These are phyloP conservation scores for Tenebrosternarchus preto DNA, from an alignment of 2,113 vertebrate species.

Conservation along the genomic window DNA sequence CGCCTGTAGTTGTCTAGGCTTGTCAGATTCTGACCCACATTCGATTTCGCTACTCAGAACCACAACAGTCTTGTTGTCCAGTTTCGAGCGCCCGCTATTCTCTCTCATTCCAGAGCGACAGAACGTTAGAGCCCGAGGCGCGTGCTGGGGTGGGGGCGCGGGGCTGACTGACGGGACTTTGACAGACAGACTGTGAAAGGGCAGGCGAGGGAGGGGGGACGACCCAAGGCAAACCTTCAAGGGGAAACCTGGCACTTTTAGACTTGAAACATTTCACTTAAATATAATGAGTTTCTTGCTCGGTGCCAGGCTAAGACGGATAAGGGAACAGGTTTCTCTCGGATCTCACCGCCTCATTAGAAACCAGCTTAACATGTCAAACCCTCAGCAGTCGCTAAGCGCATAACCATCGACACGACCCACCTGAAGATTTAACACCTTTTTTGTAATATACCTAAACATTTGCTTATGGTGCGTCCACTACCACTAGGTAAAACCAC, in stretches of 20 bases:
- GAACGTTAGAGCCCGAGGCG: conserved; percentile 51
- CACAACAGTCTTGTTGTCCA: conserved; percentile 54
- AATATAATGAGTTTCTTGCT: conserved; percentile 80
- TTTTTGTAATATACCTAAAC: conserved; percentile 40
- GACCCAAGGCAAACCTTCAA: conserved; percentile 73
- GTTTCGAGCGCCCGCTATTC: conserved; percentile 29
- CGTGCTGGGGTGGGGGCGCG: conserved; percentile 38
- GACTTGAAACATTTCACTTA: conserved; percentile 80
- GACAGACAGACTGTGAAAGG: conserved; percentile 59
- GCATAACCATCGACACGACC: conserved; percentile 50
- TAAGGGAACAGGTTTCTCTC: conserved; percentile 43
- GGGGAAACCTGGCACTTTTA: conserved; percentile 76
- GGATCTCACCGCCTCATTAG: conserved; percentile 50
- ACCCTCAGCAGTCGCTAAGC: conserved; percentile 54
- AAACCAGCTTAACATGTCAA: conserved; percentile 61
- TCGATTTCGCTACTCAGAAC: conserved; percentile 40
- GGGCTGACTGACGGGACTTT: conserved; percentile 58
- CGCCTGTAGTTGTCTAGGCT: conserved; percentile 40
- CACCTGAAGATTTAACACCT: not conserved
- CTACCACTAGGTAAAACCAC: not conserved
- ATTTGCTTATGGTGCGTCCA: conserved; percentile 35
- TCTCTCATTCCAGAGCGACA: conserved; percentile 53
- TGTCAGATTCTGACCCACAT: conserved; percentile 56
- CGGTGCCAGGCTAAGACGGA: conserved; percentile 55
- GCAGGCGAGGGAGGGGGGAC: conserved; percentile 46